phyloP scores from a whole-genome alignment of 2,113 vertebrate genomes.

The Lycaon pictus region DNA sequence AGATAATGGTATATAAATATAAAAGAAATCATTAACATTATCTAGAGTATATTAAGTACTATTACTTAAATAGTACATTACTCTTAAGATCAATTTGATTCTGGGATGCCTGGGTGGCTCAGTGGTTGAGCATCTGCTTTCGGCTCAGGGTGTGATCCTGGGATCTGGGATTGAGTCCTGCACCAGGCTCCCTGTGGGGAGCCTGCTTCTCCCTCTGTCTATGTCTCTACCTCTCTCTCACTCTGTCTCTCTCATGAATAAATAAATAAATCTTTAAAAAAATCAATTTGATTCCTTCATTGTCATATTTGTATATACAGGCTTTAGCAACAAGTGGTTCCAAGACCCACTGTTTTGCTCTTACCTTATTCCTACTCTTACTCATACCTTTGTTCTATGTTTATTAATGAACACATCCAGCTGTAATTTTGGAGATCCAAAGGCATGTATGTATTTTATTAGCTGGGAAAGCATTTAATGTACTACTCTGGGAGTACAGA shows the following conservation, averaged over 20 bases:
- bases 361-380: background rate
- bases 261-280: no score
- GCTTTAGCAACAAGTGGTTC: background rate
- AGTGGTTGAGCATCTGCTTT: no score
- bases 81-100: background rate
- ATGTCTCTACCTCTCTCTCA: no score
- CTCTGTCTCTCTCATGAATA: no score
- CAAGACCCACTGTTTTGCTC: background rate
- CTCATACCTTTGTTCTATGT: background rate
- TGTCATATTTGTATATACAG: background rate
- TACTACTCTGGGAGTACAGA: background rate
- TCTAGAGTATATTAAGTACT: background rate
- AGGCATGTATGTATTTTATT: background rate
- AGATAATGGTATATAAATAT: background rate
- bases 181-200: no score
- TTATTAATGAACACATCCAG: background rate
- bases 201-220: no score
- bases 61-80: background rate
- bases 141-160: no score
- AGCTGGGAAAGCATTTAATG: background rate
- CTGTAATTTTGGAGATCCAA: background rate
- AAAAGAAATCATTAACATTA: background rate
- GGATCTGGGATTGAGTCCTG: no score
- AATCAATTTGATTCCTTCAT: background rate
- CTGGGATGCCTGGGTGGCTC: no score